A percentile compares a stretch with the other conserved stretches of the same genome.
phyloP scores from a whole-genome alignment of 2,888 invertebrate species.

The Drosophila austrosaltans region DNA sequence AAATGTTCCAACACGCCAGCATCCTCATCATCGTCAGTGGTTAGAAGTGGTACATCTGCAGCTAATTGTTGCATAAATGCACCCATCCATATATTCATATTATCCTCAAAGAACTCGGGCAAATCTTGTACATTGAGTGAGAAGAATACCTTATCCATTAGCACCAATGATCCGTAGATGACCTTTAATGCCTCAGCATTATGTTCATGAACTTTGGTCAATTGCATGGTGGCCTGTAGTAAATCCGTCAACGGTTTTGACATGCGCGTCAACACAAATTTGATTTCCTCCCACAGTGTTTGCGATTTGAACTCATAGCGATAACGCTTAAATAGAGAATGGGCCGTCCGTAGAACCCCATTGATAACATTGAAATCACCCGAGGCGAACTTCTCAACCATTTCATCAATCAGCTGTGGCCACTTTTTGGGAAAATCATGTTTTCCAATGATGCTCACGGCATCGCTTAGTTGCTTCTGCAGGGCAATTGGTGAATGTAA shows the following conservation, averaged over 20 bases:
- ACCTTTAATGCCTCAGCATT: slow-evolving; percentile 92
- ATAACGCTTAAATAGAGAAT: slow-evolving; percentile 98
- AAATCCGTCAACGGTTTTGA: slow-evolving; percentile 97
- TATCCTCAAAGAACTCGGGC: slow-evolving; percentile 99
- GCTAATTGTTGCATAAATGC: slow-evolving; percentile 93
- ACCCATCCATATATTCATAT: slow-evolving; percentile 97
- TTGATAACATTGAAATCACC: slow-evolving; percentile 97
- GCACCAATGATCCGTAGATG: slow-evolving; percentile 93
- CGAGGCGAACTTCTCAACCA: slow-evolving; percentile 95
- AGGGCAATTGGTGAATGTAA: slow-evolving; percentile 94
- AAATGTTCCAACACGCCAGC: slow-evolving; percentile 95
- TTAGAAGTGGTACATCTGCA: slow-evolving; percentile 90
- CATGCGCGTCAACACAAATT: slow-evolving; percentile 96
- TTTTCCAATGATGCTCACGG: slow-evolving; percentile 97
- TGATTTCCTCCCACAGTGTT: slow-evolving; percentile 97
- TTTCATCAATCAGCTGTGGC: slow-evolving; percentile 95
- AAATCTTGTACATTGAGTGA: slow-evolving; percentile 98
- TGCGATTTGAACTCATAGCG: slow-evolving; percentile 98
- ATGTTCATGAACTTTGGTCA: slow-evolving; percentile 90
- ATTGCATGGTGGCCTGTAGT: slow-evolving; percentile 93
- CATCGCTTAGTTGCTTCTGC: slow-evolving; percentile 97
- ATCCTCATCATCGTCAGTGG: slow-evolving; percentile 92
- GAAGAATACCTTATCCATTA: slow-evolving; percentile 97
- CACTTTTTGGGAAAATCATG: slow-evolving; percentile 98
- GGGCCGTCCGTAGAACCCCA: slow-evolving; percentile 96